Base-by-base conservation (phyloP, 2,888 invertebrate genomes). In the Drosophila prostipennis region DNA sequence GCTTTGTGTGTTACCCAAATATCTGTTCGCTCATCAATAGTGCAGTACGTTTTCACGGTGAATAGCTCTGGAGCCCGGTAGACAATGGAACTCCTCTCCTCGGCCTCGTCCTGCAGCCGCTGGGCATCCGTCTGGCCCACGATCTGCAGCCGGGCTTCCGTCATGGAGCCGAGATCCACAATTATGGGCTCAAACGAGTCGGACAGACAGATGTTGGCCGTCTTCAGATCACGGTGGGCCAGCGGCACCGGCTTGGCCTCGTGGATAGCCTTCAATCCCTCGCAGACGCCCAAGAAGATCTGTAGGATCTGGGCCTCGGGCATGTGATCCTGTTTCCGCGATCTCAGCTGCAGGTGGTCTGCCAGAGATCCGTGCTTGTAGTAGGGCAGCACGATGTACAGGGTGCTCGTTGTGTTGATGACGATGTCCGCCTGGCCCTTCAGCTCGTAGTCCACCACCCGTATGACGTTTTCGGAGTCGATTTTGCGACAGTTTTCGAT, bases 61-160 rank as follows among this genome's bases (percentile, higher is more conserved):
- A 98, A 98, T 53, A 98, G 92, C 91, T 98, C 98, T 0, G 98
- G 98, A 1, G 97, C 96, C 79, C 96, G 93, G 89, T 97, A 98
- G 3, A 97, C 95, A 95, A 98, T 97, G 26, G 96, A 96, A 91
- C 96, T 96, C 69, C 96, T 93, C 91, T 97, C 97, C 52, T 96
- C 96, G 1, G 97, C 97, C 54, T 94, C 92, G 89, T 98, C 98
- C 92, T 97, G 94, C 45, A 96, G 90, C 32, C 93, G 93, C 82
- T 95, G 95, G 0, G 96, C 96, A 78, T 95, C 95, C 42, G 94
- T 93, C 48, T 94, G 93, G 0, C 95, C 95, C 74, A 94, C 94
- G 26, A 92, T 90, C 91, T 95, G 95, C 2, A 95, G 92, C 70
- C 94, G 93, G 0, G 95, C 95, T 48, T 93, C 93, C 8, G 94